Conservation (phyloP, 2,888 invertebrate species). For the Heteropelma amictum region DNA sequence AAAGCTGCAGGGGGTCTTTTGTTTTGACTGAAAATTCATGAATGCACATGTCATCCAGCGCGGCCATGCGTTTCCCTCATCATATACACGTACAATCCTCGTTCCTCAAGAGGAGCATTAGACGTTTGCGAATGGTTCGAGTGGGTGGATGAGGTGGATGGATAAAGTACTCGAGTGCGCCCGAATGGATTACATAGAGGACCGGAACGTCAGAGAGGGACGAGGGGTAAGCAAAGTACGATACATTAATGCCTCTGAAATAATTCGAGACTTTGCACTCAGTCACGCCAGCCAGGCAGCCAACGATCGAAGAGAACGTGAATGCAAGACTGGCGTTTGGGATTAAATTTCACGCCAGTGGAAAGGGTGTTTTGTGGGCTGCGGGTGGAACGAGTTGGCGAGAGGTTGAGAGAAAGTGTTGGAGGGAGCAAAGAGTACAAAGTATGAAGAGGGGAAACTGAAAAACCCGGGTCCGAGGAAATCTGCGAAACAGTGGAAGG, state of each 20-base stretch:
- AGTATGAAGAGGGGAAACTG: slow-evolving; percentile 35
- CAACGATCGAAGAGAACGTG: slow-evolving; percentile 37
- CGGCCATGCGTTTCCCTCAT: neutral
- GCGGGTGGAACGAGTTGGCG: slow-evolving; percentile 15
- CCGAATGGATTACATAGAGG: slow-evolving; percentile 23
- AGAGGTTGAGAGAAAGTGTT: slow-evolving; percentile 27
- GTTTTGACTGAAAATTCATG: neutral
- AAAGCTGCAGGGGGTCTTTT: too few species aligned
- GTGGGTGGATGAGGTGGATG: slow-evolving; percentile 31
- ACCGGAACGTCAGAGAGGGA: neutral
- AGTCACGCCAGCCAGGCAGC: slow-evolving; percentile 40
- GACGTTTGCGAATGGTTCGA: slow-evolving; percentile 19
- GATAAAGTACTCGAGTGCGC: slow-evolving; percentile 26
- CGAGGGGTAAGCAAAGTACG: slow-evolving; percentile 13
- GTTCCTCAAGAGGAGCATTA: slow-evolving; percentile 22
- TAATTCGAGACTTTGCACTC: slow-evolving; percentile 63
- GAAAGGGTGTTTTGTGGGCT: slow-evolving; percentile 19
- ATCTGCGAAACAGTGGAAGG: slow-evolving; percentile 29
- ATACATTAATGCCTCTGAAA: slow-evolving; percentile 63
- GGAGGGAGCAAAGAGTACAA: slow-evolving; percentile 20
- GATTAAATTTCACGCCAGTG: slow-evolving; percentile 55
- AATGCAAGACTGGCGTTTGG: slow-evolving; percentile 45
- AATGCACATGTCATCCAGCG: neutral
- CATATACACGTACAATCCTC: neutral
- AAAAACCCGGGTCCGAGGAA: slow-evolving; percentile 42